Conservation (phyloP, 2,888 invertebrate genomes). For the Pilophorus perplexus region DNA sequence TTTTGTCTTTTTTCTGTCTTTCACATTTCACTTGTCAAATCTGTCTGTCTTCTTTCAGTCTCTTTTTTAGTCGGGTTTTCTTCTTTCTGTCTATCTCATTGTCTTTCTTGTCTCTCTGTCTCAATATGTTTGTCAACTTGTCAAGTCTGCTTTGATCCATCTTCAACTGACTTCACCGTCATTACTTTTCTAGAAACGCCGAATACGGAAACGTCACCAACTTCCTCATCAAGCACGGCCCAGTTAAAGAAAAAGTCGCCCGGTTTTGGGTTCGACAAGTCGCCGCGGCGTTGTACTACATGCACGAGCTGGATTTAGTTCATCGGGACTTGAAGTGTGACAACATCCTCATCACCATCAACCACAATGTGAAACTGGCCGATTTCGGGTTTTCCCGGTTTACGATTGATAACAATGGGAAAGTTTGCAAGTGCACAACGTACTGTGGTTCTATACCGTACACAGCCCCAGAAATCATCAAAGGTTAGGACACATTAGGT, state of each 20-base stretch:
- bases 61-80: too few species aligned
- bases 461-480: constrained; percentile 80
- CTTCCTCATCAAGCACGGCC: constrained; percentile 66
- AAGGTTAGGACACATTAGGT: constrained; percentile 52
- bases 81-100: too few species aligned
- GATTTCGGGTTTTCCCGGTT: constrained; percentile 74
- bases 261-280: constrained; percentile 71
- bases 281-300: constrained; percentile 64
- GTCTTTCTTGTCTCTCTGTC: too few species aligned
- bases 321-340: constrained; percentile 83
- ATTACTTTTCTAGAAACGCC: constrained; percentile 54
- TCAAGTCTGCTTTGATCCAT: too few species aligned
- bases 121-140: too few species aligned
- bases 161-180: neutral
- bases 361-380: constrained; percentile 74
- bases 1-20: too few species aligned
- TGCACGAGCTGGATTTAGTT: constrained; percentile 70
- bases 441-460: constrained; percentile 87
- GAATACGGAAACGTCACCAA: constrained; percentile 78
- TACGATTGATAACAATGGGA: constrained; percentile 48
- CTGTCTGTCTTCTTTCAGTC: too few species aligned
- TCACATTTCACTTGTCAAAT: too few species aligned
- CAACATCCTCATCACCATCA: constrained; percentile 68
- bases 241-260: constrained; percentile 65
- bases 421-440: constrained; percentile 66